Evolutionary conservation across 2,113 vertebrate genomes (phyloP).

Genomic region (Mus musculus): DNA sequence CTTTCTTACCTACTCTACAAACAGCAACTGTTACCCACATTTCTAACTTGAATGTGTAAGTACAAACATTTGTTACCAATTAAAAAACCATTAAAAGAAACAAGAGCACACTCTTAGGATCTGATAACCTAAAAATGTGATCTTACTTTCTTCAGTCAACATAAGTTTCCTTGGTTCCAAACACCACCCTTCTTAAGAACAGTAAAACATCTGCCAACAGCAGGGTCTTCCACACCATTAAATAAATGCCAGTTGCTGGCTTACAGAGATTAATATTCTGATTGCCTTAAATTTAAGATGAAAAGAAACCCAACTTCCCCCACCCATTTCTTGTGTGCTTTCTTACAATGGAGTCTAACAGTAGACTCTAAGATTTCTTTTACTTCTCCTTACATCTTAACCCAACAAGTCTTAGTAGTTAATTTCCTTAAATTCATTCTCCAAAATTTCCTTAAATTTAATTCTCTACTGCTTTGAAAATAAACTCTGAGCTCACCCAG

Average conservation of each 20-base stretch:
- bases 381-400: background rate
- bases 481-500: background rate
- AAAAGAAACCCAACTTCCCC: background rate
- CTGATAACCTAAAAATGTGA: slow-evolving; percentile 31
- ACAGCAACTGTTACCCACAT: background rate
- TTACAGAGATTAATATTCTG: background rate
- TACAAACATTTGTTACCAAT: background rate
- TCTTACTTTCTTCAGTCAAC: background rate
- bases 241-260: background rate
- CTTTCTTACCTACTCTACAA: background rate
- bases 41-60: slow-evolving; percentile 9
- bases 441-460: slow-evolving; percentile 12
- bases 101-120: background rate
- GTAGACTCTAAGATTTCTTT: background rate
- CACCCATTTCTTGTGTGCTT: background rate
- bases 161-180: background rate
- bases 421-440: background rate
- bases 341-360: background rate
- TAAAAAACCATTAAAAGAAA: slow-evolving; percentile 10
- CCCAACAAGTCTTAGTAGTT: background rate
- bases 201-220: background rate
- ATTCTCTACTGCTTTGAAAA: background rate
- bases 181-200: background rate
- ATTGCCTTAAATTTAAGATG: slow-evolving; percentile 3
- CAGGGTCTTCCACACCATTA: background rate